Evolutionary conservation across 1,140 invertebrate species (phyloP).

Genomic region (Lepidotrigona ventralis): DNA sequence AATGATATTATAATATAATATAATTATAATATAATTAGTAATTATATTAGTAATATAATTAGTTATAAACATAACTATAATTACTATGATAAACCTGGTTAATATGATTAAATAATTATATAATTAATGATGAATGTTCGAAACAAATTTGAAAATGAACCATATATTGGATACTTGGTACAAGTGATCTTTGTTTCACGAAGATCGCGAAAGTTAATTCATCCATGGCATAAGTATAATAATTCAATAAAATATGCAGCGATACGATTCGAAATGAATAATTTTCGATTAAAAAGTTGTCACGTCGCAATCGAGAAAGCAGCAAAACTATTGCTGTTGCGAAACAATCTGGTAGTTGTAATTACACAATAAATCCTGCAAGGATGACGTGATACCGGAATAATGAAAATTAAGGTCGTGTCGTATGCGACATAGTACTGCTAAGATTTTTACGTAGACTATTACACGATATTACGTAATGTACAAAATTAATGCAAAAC

Average conservation of each 20-base stretch:
- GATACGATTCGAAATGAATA: not conserved
- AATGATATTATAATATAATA: too few relatives aligned
- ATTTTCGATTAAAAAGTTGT: not conserved
- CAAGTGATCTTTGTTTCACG: too few relatives aligned
- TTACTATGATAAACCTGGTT: too few relatives aligned
- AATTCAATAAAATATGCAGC: not conserved
- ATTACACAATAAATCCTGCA: not conserved
- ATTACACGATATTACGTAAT: not conserved
- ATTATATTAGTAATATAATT: too few relatives aligned
- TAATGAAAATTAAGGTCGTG: not conserved
- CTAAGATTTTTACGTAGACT: not conserved
- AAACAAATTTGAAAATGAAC: not conserved
- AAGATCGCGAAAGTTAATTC: not conserved
- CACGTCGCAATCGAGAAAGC: not conserved
- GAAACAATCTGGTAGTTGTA: slow-evolving; percentile 17
- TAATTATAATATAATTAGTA: too few relatives aligned
- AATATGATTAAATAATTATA: too few relatives aligned
- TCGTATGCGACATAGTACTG: too few relatives aligned
- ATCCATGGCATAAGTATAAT: not conserved
- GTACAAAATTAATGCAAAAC: not conserved
- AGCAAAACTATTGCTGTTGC: not conserved
- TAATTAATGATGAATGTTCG: too few relatives aligned
- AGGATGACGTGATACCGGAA: slow-evolving; percentile 1
- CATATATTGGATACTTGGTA: too few relatives aligned
- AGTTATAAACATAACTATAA: too few relatives aligned